Evolutionary conservation across 2,113 vertebrate species (phyloP).

Genomic region (Pygathrix nemaeus): DNA sequence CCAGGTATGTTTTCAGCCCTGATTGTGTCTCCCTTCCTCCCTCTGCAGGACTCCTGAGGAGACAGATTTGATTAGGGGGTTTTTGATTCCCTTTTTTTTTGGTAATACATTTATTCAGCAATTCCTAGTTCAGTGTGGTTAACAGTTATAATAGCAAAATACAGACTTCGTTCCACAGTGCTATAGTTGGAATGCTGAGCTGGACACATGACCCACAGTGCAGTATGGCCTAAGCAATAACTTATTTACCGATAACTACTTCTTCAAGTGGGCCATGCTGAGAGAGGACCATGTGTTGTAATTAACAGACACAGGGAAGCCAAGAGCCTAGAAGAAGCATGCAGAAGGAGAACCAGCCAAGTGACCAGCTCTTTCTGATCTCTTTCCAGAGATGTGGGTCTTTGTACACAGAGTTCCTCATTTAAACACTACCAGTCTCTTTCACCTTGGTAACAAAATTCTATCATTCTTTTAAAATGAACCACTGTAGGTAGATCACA

Average conservation of each 20-base stretch:
- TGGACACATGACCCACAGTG: background rate
- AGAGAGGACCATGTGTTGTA: conserved; percentile 3
- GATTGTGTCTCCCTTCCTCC: background rate
- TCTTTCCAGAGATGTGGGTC: conserved; percentile 20
- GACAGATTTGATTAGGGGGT: background rate
- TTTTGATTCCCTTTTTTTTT: conserved; percentile 29
- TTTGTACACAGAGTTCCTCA: conserved; percentile 38
- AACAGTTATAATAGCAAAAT: background rate
- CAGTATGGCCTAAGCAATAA: background rate
- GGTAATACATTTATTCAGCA: background rate
- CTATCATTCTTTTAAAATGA: conserved; percentile 27
- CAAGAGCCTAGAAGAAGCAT: background rate
- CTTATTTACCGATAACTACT: background rate
- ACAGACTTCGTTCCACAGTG: background rate
- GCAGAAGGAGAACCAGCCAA: background rate
- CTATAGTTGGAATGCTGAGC: background rate
- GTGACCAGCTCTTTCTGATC: background rate
- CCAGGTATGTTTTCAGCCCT: conserved; percentile 88
- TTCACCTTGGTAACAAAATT: conserved; percentile 21
- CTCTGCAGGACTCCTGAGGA: conserved; percentile 35
- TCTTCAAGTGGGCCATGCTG: conserved; percentile 8
- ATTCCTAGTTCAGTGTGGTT: conserved; percentile 11
- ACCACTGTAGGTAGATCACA: background rate
- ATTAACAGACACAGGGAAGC: conserved; percentile 31
- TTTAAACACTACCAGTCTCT: conserved; percentile 8